Conservation (phyloP, 92 coral and sea anemone species). For the Chrysogorgia sp. region DNA sequence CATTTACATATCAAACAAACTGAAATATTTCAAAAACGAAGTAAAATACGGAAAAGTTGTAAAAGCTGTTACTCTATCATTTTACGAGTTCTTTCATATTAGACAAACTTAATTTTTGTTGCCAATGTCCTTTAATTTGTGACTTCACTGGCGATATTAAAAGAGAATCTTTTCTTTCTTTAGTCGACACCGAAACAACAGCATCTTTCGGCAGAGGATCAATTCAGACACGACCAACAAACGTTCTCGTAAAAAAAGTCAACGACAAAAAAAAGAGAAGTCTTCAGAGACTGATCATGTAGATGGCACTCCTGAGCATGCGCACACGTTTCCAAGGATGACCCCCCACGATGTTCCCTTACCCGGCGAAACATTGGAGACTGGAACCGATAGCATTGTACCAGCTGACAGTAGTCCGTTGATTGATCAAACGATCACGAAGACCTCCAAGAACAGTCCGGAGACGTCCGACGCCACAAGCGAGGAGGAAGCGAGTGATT, state of each 20-base stretch:
- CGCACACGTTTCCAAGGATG: slow-evolving; percentile 34
- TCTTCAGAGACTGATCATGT: not conserved
- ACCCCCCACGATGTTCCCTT: not conserved
- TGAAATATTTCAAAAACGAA: no score
- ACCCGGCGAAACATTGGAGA: not conserved
- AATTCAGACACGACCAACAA: slow-evolving; percentile 23
- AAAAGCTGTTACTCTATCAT: no score
- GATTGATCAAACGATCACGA: not conserved
- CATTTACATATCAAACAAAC: no score
- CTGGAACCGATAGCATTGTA: not conserved
- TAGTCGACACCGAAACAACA: slow-evolving; percentile 23
- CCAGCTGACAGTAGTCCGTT: not conserved
- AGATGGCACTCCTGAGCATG: slow-evolving; percentile 6
- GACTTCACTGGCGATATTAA: not conserved
- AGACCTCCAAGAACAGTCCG: not conserved
- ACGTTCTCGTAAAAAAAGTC: slow-evolving; percentile 2
- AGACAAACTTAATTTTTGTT: no score
- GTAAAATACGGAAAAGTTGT: no score
- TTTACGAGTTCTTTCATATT: no score
- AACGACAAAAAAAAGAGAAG: not conserved
- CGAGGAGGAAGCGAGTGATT: slow-evolving; percentile 11
- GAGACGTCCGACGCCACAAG: slow-evolving; percentile 1
- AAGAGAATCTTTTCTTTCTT: not conserved
- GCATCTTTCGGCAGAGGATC: slow-evolving; percentile 24
- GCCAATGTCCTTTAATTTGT: no score